phyloP scores from a whole-genome alignment of 2,113 vertebrate genomes.

The Hippocampus mohnikei region DNA sequence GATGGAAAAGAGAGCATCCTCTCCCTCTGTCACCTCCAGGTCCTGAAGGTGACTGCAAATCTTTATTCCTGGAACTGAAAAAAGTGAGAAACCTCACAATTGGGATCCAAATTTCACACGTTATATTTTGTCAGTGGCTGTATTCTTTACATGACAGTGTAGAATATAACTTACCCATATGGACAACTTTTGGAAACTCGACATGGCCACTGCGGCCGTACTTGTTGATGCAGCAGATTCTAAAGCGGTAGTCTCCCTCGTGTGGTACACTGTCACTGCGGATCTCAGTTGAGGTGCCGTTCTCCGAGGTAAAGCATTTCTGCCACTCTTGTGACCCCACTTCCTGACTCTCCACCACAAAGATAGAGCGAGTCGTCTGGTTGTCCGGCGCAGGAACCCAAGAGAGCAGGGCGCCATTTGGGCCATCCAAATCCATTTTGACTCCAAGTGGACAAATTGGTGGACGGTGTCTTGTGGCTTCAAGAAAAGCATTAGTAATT shows the following conservation, averaged over 20 bases:
- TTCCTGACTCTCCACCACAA: slow-evolving; percentile 83
- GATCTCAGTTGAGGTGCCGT: slow-evolving; percentile 74
- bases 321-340: slow-evolving; percentile 82
- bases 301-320: slow-evolving; percentile 82
- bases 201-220: slow-evolving; percentile 83
- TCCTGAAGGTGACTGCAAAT: slow-evolving; percentile 73
- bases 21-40: slow-evolving; percentile 61
- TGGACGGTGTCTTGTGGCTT: slow-evolving; percentile 79
- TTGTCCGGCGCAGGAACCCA: slow-evolving; percentile 76
- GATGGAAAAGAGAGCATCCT: slow-evolving; percentile 79
- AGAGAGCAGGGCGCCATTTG: slow-evolving; percentile 77
- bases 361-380: slow-evolving; percentile 73
- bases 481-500: not conserved
- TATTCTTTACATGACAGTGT: not conserved
- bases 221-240: slow-evolving; percentile 81
- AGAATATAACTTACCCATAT: slow-evolving; percentile 75
- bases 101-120: not conserved
- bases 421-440: slow-evolving; percentile 75
- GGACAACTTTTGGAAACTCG: slow-evolving; percentile 81
- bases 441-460: slow-evolving; percentile 76
- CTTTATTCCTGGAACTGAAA: slow-evolving; percentile 78
- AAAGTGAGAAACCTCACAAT: not conserved
- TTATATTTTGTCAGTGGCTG: not conserved
- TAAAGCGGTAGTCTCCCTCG: slow-evolving; percentile 84
- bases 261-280: slow-evolving; percentile 75